Percentiles rank a stretch among this genome's conserved stretches.
Evolutionary conservation across 2,113 vertebrate species (phyloP).

Genomic region (Nothoprocta pentlandii): DNA sequence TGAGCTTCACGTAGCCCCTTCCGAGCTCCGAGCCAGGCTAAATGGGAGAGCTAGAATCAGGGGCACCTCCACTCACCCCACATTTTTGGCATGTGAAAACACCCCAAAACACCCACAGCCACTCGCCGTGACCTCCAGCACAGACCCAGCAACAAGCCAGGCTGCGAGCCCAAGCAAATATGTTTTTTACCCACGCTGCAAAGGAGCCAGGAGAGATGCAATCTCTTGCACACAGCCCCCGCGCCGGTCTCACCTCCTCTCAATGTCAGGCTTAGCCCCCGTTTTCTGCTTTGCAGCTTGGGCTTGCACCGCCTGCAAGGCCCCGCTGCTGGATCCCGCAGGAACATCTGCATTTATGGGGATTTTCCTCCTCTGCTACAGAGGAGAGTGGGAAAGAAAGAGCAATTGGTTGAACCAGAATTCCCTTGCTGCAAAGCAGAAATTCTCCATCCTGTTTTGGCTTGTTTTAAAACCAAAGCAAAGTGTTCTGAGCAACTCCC

Average conservation of each 20-base stretch:
- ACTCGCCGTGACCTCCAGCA: neutral
- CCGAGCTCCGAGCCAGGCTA: neutral
- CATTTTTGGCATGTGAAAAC: neutral
- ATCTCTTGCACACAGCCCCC: neutral
- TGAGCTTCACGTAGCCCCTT: rapidly evolving
- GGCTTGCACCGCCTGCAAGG: neutral
- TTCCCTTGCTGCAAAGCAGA: neutral
- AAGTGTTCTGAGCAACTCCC: neutral
- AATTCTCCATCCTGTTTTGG: neutral
- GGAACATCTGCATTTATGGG: neutral
- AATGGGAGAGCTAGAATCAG: neutral
- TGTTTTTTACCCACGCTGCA: neutral
- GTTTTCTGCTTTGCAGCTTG: neutral
- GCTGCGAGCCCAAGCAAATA: neutral
- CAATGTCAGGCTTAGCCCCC: rapidly evolving
- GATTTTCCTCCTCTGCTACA: neutral
- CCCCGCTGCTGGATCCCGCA: neutral
- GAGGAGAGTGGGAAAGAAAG: neutral
- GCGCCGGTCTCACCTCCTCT: too few relatives aligned
- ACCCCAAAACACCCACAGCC: neutral
- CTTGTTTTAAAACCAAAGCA: neutral
- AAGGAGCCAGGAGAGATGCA: neutral
- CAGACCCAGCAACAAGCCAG: rapidly evolving
- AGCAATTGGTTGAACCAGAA: neutral
- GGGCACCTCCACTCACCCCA: rapidly evolving